These are phyloP conservation scores for Aleiodes testaceus DNA, from an alignment of 2,888 invertebrate genomes.

Conservation along the genomic window DNA sequence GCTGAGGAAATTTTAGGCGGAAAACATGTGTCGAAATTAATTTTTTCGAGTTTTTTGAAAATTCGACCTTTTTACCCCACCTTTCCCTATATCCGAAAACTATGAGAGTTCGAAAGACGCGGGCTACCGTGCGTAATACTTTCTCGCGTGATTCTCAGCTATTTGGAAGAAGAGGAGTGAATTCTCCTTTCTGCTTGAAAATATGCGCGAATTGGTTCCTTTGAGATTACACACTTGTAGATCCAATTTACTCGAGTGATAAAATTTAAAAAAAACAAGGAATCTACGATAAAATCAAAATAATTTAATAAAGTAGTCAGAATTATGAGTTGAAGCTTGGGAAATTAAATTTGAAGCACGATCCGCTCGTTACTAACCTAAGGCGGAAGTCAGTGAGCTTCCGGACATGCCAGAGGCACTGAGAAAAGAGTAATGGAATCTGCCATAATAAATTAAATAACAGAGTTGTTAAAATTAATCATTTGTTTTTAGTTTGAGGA, in stretches of 20 bases:
- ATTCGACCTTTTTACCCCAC: too few species aligned
- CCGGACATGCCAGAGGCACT: not conserved
- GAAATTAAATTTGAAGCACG: not conserved
- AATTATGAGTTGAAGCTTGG: not conserved
- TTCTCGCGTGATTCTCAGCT: constrained; percentile 35
- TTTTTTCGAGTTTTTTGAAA: too few species aligned
- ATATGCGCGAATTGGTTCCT: constrained; percentile 26
- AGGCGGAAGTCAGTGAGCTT: not conserved
- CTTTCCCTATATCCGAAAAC: not conserved
- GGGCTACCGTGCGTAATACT: constrained; percentile 25
- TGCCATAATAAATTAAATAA: not conserved
- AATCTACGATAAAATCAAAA: too few species aligned
- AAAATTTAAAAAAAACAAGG: not conserved
- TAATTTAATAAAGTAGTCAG: too few species aligned
- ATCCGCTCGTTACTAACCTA: constrained; percentile 3
- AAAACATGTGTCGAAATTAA: too few species aligned
- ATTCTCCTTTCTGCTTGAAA: constrained; percentile 3
- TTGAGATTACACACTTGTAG: constrained; percentile 36
- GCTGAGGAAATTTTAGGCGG: too few species aligned
- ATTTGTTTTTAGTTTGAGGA: too few species aligned
- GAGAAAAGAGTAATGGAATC: not conserved
- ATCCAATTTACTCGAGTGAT: constrained; percentile 1
- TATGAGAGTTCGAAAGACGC: not conserved
- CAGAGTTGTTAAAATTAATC: too few species aligned
- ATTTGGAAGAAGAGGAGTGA: constrained; percentile 11